phyloP scores from a whole-genome alignment of 2,797 vertebrate genomes.

The Megaceryle alcyon region DNA sequence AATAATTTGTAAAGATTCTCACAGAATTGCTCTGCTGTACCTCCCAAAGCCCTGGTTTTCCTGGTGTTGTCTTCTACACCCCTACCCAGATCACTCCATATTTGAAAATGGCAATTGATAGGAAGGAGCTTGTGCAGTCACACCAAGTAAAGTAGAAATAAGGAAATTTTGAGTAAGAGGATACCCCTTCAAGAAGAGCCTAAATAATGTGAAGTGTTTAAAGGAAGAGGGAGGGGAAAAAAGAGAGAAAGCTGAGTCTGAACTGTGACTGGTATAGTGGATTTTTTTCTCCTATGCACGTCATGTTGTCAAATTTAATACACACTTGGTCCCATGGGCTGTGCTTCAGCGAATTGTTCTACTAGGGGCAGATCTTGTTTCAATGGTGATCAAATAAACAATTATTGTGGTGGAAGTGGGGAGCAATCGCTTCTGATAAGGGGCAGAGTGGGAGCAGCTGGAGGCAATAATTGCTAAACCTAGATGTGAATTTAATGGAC shows the following conservation, averaged over 20 bases:
- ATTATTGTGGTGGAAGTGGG: constrained; percentile 19
- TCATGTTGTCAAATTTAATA: not conserved
- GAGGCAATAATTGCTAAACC: constrained; percentile 47
- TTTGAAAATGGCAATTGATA: not conserved
- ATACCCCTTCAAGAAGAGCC: not conserved
- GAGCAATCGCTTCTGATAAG: constrained; percentile 52
- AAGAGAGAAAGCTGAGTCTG: not conserved
- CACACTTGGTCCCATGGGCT: not conserved
- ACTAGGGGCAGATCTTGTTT: not conserved
- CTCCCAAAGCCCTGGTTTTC: not conserved
- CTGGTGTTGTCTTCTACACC: not conserved
- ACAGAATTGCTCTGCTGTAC: not conserved
- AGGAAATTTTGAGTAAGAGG: not conserved
- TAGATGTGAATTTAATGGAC: constrained; percentile 29
- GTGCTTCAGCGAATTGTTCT: constrained; percentile 34
- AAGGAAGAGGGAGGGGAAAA: not conserved
- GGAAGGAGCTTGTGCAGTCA: not conserved
- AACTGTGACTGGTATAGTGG: not conserved
- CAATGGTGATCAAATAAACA: constrained; percentile 42
- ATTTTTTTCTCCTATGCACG: not conserved
- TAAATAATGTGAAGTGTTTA: not conserved
- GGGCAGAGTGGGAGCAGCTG: constrained; percentile 47
- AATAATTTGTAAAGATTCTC: not conserved
- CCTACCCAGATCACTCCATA: not conserved
- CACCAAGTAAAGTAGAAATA: not conserved